Conservation (phyloP, 2,113 vertebrate species). For the Mixornis gularis region DNA sequence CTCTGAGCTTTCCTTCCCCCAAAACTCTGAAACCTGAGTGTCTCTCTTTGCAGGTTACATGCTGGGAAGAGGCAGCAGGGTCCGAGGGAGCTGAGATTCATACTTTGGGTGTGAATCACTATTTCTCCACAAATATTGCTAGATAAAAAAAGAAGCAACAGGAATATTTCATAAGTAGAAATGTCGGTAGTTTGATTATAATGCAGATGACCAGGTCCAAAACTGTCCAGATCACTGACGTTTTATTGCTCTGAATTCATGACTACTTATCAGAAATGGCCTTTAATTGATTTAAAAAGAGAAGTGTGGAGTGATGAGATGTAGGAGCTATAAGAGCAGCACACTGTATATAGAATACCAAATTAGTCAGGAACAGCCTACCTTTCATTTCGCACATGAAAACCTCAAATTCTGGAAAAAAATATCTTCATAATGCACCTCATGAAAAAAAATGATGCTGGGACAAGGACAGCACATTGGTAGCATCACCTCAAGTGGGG, state of each 20-base stretch:
- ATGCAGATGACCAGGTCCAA: background rate
- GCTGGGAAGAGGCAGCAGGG: background rate
- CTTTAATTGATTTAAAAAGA: background rate
- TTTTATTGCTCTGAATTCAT: background rate
- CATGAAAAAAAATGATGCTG: background rate
- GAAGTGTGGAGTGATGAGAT: background rate
- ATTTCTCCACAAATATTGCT: background rate
- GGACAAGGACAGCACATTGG: background rate
- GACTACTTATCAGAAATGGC: background rate
- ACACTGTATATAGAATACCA: background rate
- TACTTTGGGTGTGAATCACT: background rate
- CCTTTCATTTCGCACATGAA: background rate
- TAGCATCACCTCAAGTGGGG: background rate
- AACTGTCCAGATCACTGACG: background rate
- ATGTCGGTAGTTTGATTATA: background rate
- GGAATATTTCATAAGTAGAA: background rate
- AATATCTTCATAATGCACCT: background rate
- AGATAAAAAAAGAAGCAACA: background rate
- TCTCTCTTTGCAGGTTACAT: background rate
- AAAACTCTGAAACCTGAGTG: background rate
- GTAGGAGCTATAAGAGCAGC: background rate
- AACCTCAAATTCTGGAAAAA: background rate
- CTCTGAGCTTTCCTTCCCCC: background rate
- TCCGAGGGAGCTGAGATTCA: background rate
- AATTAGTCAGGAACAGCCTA: background rate